phyloP scores from a whole-genome alignment of 2,797 vertebrate species.

The Rhyacichthys aspro region DNA sequence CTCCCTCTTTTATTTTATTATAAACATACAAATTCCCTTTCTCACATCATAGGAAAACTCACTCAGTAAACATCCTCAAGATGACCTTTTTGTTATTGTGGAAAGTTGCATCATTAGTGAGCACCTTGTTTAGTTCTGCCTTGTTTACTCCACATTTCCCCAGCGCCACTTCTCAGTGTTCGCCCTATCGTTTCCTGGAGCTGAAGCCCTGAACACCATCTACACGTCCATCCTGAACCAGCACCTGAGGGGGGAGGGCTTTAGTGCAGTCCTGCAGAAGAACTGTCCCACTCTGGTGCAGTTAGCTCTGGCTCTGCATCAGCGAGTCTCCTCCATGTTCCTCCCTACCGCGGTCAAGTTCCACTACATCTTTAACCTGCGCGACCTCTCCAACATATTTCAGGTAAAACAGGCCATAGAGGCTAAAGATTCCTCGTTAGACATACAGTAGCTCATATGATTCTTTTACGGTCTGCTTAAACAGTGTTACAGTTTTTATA shows the following conservation, averaged over 20 bases:
- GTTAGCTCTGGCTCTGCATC: slow-evolving; percentile 87
- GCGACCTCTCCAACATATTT: slow-evolving; percentile 95
- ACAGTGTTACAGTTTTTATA: no score
- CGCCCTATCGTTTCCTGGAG: slow-evolving; percentile 87
- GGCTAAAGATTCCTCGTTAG: no score
- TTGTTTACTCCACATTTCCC: neutral
- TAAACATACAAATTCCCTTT: neutral
- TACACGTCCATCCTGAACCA: slow-evolving; percentile 90
- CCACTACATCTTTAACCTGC: slow-evolving; percentile 95
- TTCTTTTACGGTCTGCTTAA: no score
- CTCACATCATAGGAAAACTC: neutral
- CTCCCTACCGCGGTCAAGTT: slow-evolving; percentile 95
- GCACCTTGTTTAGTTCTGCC: neutral
- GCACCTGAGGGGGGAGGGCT: slow-evolving; percentile 82
- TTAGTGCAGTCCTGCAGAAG: slow-evolving; percentile 80
- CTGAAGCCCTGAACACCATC: slow-evolving; percentile 89
- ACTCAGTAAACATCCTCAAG: slow-evolving; percentile 10
- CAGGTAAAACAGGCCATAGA: slow-evolving; percentile 78
- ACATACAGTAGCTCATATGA: no score
- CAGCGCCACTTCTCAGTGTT: slow-evolving; percentile 96
- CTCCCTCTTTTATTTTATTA: no score
- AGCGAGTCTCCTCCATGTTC: slow-evolving; percentile 84
- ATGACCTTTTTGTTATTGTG: slow-evolving; percentile 13
- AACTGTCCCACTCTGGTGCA: slow-evolving; percentile 80
- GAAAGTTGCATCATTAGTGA: slow-evolving; percentile 4